Evolutionary conservation across 2,888 invertebrate genomes (phyloP).

Genomic region (Volucella zonaria): DNA sequence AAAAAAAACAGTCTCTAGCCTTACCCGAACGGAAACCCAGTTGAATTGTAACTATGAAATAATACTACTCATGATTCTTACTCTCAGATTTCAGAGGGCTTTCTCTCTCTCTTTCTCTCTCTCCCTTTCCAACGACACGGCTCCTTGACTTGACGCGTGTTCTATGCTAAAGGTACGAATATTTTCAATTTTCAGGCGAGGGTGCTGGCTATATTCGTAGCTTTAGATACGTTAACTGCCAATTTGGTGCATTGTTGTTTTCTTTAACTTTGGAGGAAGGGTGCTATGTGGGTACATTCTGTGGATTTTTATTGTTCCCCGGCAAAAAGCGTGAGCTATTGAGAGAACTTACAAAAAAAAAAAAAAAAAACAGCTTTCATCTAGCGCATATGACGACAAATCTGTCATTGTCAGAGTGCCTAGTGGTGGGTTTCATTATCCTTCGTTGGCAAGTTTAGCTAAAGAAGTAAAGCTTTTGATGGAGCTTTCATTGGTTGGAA

Average conservation of each 20-base stretch:
- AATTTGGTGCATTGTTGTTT: constrained; percentile 45
- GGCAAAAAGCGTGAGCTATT: constrained; percentile 37
- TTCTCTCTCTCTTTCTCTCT: constrained; percentile 27
- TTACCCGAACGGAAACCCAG: constrained; percentile 61
- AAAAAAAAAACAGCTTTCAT: not conserved
- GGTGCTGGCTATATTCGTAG: constrained; percentile 6
- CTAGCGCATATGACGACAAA: constrained; percentile 8
- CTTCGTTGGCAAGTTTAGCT: not conserved
- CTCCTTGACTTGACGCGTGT: constrained; percentile 7
- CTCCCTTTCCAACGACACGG: constrained; percentile 5
- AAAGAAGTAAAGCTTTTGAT: no score
- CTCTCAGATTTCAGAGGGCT: constrained; percentile 15
- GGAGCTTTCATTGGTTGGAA: no score
- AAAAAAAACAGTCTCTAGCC: constrained; percentile 31
- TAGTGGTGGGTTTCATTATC: not conserved
- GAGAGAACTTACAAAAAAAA: not conserved
- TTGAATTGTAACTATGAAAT: constrained; percentile 65
- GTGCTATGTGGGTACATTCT: constrained; percentile 3
- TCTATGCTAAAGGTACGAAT: constrained; percentile 3
- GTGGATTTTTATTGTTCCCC: constrained; percentile 14
- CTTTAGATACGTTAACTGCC: constrained; percentile 24
- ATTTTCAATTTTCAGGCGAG: not conserved
- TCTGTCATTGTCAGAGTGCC: constrained; percentile 16
- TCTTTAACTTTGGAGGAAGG: not conserved
- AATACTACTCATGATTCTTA: constrained; percentile 43